Conservation (phyloP, 2,797 vertebrate genomes). For the Myoxocephalus aenaeus region DNA sequence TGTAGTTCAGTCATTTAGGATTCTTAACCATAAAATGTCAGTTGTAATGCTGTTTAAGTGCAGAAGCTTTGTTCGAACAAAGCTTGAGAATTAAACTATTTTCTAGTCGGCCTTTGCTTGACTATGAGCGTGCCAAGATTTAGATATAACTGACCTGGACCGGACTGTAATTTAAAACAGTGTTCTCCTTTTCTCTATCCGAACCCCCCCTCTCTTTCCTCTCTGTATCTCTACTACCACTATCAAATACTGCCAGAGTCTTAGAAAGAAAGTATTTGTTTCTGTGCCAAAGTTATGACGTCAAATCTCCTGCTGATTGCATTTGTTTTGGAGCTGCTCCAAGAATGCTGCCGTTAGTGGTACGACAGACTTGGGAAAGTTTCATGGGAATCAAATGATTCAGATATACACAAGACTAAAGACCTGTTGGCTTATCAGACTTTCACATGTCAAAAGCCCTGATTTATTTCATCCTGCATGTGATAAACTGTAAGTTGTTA, state of each 20-base stretch:
- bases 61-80: no score
- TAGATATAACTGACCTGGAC: background rate
- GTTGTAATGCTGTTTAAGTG: background rate
- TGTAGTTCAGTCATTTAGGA: background rate
- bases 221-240: background rate
- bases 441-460: slow-evolving; percentile 8
- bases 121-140: background rate
- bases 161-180: background rate
- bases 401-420: slow-evolving; percentile 2
- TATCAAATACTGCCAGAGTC: background rate
- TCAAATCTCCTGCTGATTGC: background rate
- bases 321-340: slow-evolving; percentile 9
- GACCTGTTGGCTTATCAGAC: background rate
- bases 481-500: background rate
- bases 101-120: background rate
- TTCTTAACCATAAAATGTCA: background rate
- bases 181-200: background rate
- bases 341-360: slow-evolving; percentile 1
- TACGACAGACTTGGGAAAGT: background rate
- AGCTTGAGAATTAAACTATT: background rate
- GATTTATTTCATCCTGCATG: background rate
- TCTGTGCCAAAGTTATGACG: slow-evolving; percentile 1
- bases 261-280: background rate
- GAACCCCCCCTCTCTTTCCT: background rate
- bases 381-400: slow-evolving; percentile 12